Conservation (phyloP, 2,113 vertebrate species). For the Corythornis vintsioides region DNA sequence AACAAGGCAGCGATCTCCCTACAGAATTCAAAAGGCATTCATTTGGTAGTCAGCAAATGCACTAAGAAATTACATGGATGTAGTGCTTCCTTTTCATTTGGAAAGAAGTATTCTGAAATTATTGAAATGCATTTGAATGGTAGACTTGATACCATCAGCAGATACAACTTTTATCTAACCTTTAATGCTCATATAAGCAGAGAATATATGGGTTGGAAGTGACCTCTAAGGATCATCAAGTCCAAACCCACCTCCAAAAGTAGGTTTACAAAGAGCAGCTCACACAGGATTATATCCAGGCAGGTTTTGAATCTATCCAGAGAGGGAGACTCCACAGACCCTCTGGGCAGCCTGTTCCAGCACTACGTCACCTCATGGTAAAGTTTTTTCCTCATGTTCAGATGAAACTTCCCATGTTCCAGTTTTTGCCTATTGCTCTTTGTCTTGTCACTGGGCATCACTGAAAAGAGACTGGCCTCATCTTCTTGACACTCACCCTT, state of each 20-base stretch:
- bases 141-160: neutral
- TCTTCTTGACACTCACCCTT: neutral
- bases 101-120: constrained; percentile 14
- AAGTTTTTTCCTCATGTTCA: neutral
- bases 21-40: constrained; percentile 40
- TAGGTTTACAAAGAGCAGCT: neutral
- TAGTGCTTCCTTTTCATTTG: constrained; percentile 16
- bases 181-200: neutral
- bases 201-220: neutral
- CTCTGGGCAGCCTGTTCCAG: neutral
- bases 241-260: neutral
- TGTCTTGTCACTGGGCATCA: neutral
- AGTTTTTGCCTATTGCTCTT: neutral
- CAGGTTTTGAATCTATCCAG: neutral
- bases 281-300: neutral
- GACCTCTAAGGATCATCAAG: neutral
- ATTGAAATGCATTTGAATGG: neutral
- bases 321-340: neutral
- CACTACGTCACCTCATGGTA: neutral
- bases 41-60: constrained; percentile 30
- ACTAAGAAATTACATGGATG: neutral
- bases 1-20: neutral
- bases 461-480: neutral
- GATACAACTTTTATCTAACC: neutral
- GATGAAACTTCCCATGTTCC: neutral